These are phyloP conservation scores for Pedetes capensis DNA, from an alignment of 2,113 vertebrate genomes.

Conservation along the genomic window DNA sequence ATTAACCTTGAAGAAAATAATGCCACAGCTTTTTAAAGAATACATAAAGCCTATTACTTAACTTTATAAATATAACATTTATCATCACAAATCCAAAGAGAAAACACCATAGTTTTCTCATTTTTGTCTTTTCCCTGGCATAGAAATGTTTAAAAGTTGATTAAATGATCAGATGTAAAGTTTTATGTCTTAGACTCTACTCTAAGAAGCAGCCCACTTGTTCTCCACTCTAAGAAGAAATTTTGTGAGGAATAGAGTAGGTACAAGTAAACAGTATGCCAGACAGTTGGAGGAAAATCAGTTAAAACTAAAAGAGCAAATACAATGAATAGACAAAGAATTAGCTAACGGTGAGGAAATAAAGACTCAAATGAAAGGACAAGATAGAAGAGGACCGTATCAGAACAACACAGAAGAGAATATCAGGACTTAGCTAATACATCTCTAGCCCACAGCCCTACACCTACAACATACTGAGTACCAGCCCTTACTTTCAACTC, in stretches of 20 bases:
- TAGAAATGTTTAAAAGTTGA: constrained; percentile 12
- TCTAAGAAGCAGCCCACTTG: neutral
- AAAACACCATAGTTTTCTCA: neutral
- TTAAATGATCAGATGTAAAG: constrained; percentile 9
- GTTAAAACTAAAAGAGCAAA: neutral
- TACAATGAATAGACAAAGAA: neutral
- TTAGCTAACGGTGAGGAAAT: neutral
- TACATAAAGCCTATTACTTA: neutral
- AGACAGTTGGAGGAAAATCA: neutral
- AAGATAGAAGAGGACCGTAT: neutral
- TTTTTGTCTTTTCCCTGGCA: constrained; percentile 5
- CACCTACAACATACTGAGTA: neutral
- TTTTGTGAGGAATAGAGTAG: neutral
- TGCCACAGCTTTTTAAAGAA: constrained; percentile 11
- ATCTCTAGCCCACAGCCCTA: neutral
- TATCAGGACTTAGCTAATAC: neutral
- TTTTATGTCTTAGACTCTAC: neutral
- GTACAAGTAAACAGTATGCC: neutral
- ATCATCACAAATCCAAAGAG: neutral
- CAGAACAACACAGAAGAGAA: neutral
- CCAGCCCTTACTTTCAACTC: neutral
- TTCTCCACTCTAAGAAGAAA: neutral
- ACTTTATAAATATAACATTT: constrained; percentile 36
- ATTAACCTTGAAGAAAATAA: constrained; percentile 26
- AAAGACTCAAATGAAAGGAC: neutral